phyloP scores from a whole-genome alignment of 2,888 invertebrate genomes.

The Clivina fossor region DNA sequence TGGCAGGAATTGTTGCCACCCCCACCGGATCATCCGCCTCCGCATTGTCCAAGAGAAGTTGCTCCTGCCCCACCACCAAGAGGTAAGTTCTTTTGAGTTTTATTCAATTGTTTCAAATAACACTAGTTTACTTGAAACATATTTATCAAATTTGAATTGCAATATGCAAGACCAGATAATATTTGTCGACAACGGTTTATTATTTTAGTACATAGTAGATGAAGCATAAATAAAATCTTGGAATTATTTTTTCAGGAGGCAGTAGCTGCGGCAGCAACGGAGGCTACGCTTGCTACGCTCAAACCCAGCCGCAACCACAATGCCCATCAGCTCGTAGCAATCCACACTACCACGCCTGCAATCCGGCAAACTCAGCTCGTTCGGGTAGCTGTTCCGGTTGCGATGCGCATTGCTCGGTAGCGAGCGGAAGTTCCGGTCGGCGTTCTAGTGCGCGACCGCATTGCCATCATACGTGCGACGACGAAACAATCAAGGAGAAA shows the following conservation, averaged over 20 bases:
- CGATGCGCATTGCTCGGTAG: constrained; percentile 50
- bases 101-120: not conserved
- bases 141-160: too few species aligned
- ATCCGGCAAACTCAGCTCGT: constrained; percentile 40
- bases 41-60: constrained; percentile 47
- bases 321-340: constrained; percentile 41
- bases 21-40: constrained; percentile 63
- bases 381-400: constrained; percentile 50
- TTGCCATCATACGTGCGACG: not conserved
- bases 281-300: constrained; percentile 52
- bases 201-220: too few species aligned
- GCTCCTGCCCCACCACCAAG: constrained; percentile 50
- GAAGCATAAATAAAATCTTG: too few species aligned
- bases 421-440: constrained; percentile 50
- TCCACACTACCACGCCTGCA: constrained; percentile 37
- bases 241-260: constrained; percentile 8
- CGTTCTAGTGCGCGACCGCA: constrained; percentile 48
- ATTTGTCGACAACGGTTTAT: too few species aligned
- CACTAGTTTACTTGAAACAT: too few species aligned
- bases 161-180: too few species aligned
- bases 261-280: constrained; percentile 39
- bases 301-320: constrained; percentile 46
- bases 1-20: constrained; percentile 63
- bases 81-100: constrained; percentile 46
- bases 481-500: constrained; percentile 48